phyloP scores from a whole-genome alignment of 1,140 invertebrate species.

The Meloidogyne floridensis region DNA sequence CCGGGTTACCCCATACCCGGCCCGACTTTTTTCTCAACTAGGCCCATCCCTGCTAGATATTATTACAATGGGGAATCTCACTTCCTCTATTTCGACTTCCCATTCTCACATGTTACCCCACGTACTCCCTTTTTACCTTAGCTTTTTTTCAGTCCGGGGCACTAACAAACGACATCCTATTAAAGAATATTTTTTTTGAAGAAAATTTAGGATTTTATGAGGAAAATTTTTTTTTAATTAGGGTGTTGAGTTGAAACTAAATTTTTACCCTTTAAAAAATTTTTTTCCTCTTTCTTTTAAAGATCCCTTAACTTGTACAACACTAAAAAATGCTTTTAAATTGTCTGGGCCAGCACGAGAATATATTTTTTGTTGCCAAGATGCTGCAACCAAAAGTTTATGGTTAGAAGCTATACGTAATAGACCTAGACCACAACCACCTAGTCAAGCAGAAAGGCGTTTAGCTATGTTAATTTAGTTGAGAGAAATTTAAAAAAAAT shows the following conservation, averaged over 20 bases:
- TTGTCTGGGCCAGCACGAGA: slow-evolving; percentile 40
- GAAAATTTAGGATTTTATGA: not conserved
- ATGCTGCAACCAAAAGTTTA: slow-evolving; percentile 46
- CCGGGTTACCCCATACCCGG: no score
- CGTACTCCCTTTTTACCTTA: no score
- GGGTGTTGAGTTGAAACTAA: no score
- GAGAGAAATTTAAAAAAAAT: no score
- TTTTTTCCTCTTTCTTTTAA: not conserved
- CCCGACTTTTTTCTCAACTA: no score
- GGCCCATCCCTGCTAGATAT: no score
- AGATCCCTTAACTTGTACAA: slow-evolving; percentile 42
- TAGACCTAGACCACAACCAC: slow-evolving; percentile 46
- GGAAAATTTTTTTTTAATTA: not conserved
- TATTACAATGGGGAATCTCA: no score
- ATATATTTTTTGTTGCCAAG: slow-evolving; percentile 52
- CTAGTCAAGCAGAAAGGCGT: slow-evolving; percentile 43
- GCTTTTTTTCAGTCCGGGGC: no score
- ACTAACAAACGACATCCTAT: no score
- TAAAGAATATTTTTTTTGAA: no score
- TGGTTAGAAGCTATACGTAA: slow-evolving; percentile 47
- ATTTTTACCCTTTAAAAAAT: not conserved
- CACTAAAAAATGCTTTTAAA: slow-evolving; percentile 52
- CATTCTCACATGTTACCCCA: no score
- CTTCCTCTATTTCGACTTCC: no score
- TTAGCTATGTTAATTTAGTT: slow-evolving; percentile 42